phyloP scores from a whole-genome alignment of 2,888 invertebrate species.

The Hoplodrina blanda region DNA sequence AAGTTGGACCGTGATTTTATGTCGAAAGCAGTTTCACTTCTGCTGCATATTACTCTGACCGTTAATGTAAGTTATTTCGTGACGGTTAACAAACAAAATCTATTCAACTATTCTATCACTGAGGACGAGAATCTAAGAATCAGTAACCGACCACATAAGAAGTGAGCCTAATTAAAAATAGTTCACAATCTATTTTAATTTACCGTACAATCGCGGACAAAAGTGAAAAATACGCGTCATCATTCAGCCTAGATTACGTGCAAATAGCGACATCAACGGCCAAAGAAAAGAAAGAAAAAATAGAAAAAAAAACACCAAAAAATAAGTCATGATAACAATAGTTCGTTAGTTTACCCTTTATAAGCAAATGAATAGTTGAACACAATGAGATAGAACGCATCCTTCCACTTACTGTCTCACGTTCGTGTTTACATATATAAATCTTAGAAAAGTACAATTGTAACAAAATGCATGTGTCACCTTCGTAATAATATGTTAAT shows the following conservation, averaged over 20 bases:
- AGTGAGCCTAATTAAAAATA: constrained; percentile 56
- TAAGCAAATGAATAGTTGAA: constrained; percentile 57
- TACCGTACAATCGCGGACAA: constrained; percentile 51
- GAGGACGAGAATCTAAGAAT: constrained; percentile 31
- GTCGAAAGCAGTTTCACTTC: not conserved
- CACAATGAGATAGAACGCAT: constrained; percentile 61
- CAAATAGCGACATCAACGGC: constrained; percentile 70
- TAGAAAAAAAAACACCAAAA: constrained; percentile 71
- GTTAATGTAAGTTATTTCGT: constrained; percentile 6
- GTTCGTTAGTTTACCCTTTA: constrained; percentile 83
- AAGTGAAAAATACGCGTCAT: constrained; percentile 61
- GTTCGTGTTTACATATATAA: constrained; percentile 87
- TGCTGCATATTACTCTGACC: not conserved
- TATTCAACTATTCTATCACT: not conserved
- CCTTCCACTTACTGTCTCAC: constrained; percentile 76
- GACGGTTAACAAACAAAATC: not conserved
- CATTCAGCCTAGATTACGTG: constrained; percentile 68
- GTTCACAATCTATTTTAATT: constrained; percentile 49
- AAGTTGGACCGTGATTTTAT: no score
- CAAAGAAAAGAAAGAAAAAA: constrained; percentile 34
- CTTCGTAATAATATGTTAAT: constrained; percentile 88
- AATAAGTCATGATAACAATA: constrained; percentile 80
- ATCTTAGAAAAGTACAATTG: constrained; percentile 83
- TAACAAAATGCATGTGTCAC: constrained; percentile 79
- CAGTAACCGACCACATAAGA: constrained; percentile 38